Evolutionary conservation across 2,888 invertebrate species (phyloP).

Genomic region (Hymenopus coronatus): DNA sequence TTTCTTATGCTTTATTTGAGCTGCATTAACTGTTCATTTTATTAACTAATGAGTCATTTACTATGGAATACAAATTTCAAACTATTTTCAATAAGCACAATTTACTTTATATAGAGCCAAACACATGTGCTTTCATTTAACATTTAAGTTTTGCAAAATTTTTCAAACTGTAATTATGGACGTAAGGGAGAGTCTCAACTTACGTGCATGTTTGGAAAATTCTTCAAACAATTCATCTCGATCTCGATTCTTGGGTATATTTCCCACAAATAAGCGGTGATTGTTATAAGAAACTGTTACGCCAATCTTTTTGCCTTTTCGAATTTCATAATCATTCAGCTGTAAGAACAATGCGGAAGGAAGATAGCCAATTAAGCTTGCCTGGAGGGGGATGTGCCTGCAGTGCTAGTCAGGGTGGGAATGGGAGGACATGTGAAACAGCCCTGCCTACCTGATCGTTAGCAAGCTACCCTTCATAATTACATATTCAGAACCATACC

Average conservation of each 20-base stretch:
- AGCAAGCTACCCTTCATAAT: conserved; percentile 46
- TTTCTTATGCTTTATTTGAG: not conserved
- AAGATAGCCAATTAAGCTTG: conserved; percentile 62
- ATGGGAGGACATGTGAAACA: conserved; percentile 23
- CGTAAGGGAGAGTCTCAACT: conserved; percentile 62
- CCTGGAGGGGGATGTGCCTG: conserved; percentile 41
- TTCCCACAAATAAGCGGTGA: conserved; percentile 99
- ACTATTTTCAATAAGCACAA: not conserved
- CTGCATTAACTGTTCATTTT: not conserved
- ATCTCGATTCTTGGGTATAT: conserved; percentile 99
- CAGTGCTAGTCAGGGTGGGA: conserved; percentile 31
- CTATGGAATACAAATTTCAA: not conserved
- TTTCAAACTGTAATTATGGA: conserved; percentile 29
- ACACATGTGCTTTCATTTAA: not conserved
- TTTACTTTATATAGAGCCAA: not conserved
- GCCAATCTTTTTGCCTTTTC: conserved; percentile 99
- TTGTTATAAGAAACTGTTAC: conserved; percentile 99
- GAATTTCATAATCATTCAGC: conserved; percentile 99
- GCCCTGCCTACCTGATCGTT: conserved; percentile 49
- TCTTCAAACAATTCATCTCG: conserved; percentile 99
- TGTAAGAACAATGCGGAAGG: conserved; percentile 80
- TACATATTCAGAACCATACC: conserved; percentile 36
- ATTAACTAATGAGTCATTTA: not conserved
- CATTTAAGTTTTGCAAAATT: not conserved
- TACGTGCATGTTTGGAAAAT: conserved; percentile 99